Conservation (phyloP, 1,140 invertebrate species). For the Leptopilina boulardi region DNA sequence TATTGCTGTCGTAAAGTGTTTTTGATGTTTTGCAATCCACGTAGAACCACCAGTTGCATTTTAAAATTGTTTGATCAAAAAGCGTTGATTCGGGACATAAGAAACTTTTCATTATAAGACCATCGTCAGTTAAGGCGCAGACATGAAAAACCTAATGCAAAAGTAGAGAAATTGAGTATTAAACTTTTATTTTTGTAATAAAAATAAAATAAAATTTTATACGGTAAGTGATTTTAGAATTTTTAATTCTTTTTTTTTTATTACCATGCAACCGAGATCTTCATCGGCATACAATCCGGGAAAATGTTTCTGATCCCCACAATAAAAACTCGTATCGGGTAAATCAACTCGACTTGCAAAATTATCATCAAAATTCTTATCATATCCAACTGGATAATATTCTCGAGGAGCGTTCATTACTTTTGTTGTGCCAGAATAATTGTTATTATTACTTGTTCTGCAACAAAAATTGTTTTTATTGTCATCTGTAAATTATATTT, state of each 20-base stretch:
- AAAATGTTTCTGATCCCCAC: conserved; percentile 92
- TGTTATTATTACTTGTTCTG: conserved; percentile 55
- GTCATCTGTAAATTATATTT: neutral
- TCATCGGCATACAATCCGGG: conserved; percentile 93
- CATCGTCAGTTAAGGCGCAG: conserved; percentile 91
- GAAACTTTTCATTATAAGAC: conserved; percentile 92
- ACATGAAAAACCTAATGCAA: conserved; percentile 89
- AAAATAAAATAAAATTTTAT: too few relatives aligned
- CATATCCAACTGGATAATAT: conserved; percentile 90
- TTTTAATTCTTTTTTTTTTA: neutral
- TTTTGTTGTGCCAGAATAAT: conserved; percentile 77
- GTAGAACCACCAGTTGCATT: conserved; percentile 95
- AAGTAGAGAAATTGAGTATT: conserved; percentile 39
- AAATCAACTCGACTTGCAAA: conserved; percentile 89
- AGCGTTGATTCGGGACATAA: conserved; percentile 91
- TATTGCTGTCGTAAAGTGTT: conserved; percentile 89
- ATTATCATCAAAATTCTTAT: conserved; percentile 92
- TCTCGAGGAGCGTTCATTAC: conserved; percentile 93
- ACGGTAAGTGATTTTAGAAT: too few relatives aligned
- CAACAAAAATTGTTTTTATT: conserved; percentile 25
- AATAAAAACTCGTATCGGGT: conserved; percentile 91
- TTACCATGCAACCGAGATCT: conserved; percentile 94
- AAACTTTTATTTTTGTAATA: too few relatives aligned
- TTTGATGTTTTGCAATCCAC: conserved; percentile 90
- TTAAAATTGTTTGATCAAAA: conserved; percentile 91